These are phyloP conservation scores for Hypolimnas misippus DNA, from an alignment of 2,888 invertebrate species.

Conservation along the genomic window DNA sequence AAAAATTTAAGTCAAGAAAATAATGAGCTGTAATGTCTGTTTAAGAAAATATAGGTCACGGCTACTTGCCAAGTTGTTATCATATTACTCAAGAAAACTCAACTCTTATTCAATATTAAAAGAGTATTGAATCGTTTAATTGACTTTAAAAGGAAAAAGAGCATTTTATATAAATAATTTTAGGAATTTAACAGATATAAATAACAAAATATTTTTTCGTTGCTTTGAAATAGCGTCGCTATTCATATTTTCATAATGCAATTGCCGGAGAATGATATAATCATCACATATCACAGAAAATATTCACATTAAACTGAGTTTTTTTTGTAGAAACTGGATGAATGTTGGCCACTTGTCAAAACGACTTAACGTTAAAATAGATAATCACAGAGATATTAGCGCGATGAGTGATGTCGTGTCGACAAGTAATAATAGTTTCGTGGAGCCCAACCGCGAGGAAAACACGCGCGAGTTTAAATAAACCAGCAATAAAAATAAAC, in stretches of 20 bases:
- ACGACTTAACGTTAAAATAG: constrained; percentile 68
- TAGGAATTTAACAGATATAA: constrained; percentile 9
- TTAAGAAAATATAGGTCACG: constrained; percentile 33
- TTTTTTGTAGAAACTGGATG: constrained; percentile 40
- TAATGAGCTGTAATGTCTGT: constrained; percentile 10
- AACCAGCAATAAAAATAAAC: constrained; percentile 81
- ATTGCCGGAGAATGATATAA: not conserved
- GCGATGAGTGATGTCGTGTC: constrained; percentile 79
- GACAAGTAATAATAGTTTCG: constrained; percentile 75
- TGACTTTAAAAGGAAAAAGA: constrained; percentile 10
- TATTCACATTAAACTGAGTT: constrained; percentile 13
- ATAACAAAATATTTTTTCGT: constrained; percentile 9
- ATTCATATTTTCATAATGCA: constrained; percentile 6
- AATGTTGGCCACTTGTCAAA: constrained; percentile 70
- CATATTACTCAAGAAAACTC: constrained; percentile 1
- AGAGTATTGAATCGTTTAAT: constrained; percentile 10
- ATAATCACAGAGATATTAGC: constrained; percentile 74
- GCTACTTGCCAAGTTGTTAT: constrained; percentile 32
- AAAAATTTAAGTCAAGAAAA: constrained; percentile 18
- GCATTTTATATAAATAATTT: constrained; percentile 4
- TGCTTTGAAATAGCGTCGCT: constrained; percentile 4
- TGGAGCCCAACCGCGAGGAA: constrained; percentile 66
- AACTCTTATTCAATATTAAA: not conserved
- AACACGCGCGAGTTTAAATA: constrained; percentile 74
- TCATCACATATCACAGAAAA: constrained; percentile 4